Evolutionary conservation across 2,113 vertebrate species (phyloP).

Genomic region (Neotragus pygmaeus): DNA sequence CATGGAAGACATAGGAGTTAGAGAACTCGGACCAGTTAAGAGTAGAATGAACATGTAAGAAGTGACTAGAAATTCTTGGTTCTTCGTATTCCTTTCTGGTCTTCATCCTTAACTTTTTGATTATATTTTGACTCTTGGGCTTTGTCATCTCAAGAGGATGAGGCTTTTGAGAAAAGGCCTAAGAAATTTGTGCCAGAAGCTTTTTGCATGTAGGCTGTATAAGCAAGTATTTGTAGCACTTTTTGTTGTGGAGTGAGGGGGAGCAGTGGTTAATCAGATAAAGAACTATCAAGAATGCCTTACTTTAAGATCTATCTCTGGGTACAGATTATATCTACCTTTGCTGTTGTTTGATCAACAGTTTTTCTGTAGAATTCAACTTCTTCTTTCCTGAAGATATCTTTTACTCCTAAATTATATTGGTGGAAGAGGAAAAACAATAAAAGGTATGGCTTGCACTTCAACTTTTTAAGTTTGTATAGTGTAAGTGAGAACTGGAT

Average conservation of each 20-base stretch:
- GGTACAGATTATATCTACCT: background rate
- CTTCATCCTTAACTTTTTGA: background rate
- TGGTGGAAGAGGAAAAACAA: background rate
- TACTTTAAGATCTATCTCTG: background rate
- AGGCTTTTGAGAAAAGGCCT: background rate
- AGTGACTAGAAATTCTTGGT: background rate
- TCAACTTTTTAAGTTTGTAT: background rate
- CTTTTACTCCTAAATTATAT: background rate
- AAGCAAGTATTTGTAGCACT: slow-evolving; percentile 3
- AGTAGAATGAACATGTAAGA: background rate
- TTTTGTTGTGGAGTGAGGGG: background rate
- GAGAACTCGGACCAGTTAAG: background rate
- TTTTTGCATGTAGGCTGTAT: background rate
- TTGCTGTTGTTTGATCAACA: background rate
- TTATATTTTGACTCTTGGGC: slow-evolving; percentile 24
- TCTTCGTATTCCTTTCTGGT: slow-evolving; percentile 18
- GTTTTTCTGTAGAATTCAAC: slow-evolving; percentile 19
- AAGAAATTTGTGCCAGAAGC: background rate
- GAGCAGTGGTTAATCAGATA: background rate
- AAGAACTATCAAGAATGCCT: background rate
- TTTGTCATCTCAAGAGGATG: slow-evolving; percentile 26
- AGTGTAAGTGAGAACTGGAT: background rate
- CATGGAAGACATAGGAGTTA: background rate
- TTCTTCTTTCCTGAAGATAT: slow-evolving; percentile 2
- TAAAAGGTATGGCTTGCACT: background rate